Conservation (phyloP, 2,113 vertebrate genomes). For the Chaenocephalus aceratus region DNA sequence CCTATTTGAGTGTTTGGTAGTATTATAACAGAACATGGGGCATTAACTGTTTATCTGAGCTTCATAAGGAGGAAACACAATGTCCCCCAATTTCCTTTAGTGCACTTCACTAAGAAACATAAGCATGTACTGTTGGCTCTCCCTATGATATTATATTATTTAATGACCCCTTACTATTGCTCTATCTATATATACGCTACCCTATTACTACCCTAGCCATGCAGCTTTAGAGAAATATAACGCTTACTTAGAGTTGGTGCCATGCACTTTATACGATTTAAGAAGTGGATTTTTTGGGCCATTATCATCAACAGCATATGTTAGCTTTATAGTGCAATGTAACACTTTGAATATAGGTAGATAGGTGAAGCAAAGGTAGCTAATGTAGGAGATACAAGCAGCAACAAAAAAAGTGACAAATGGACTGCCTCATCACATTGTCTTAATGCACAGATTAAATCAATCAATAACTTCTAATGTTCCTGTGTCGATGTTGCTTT, state of each 20-base stretch:
- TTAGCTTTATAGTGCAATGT: background rate
- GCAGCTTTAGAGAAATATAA: slow-evolving; percentile 21
- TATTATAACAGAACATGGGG: background rate
- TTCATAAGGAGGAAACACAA: background rate
- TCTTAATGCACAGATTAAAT: background rate
- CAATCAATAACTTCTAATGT: background rate
- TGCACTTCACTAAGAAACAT: background rate
- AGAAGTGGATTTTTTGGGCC: background rate
- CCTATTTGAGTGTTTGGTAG: no score
- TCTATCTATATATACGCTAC: background rate
- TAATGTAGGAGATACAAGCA: background rate
- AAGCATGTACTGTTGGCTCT: background rate
- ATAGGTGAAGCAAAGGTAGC: background rate
- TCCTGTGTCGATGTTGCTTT: background rate
- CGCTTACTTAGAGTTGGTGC: background rate
- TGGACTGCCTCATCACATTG: background rate
- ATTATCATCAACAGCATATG: background rate
- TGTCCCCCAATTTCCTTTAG: background rate
- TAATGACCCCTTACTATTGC: background rate
- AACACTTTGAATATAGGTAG: background rate
- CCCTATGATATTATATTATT: background rate
- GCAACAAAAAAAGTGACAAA: background rate
- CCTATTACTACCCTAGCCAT: background rate
- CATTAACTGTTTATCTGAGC: no score
- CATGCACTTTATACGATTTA: background rate